These are phyloP conservation scores for Phoeniculus purpureus DNA, from an alignment of 2,797 vertebrate genomes.

Conservation along the genomic window DNA sequence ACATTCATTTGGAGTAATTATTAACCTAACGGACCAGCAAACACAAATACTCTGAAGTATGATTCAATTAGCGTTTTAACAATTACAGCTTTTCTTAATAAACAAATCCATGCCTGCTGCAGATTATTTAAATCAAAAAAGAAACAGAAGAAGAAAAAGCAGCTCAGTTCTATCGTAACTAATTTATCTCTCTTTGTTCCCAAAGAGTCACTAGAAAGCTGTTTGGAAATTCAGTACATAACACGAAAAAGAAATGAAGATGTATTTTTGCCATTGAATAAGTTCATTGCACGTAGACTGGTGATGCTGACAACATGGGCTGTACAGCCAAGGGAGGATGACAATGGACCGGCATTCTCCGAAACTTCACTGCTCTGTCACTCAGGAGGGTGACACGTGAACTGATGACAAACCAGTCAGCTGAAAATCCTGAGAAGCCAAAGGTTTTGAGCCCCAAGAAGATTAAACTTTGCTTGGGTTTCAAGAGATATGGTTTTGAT, in stretches of 20 bases:
- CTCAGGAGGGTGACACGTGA: not conserved
- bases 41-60: not conserved
- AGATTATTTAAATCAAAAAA: not conserved
- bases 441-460: not conserved
- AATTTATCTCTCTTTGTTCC: not conserved
- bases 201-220: not conserved
- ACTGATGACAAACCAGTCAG: not conserved
- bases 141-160: not conserved
- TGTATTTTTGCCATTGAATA: not conserved
- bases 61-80: conserved; percentile 15
- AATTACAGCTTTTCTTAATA: conserved; percentile 26
- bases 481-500: conserved; percentile 42
- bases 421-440: not conserved
- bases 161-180: not conserved
- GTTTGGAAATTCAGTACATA: not conserved
- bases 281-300: not conserved
- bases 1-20: not conserved
- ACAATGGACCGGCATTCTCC: not conserved
- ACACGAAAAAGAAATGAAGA: not conserved
- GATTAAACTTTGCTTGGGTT: conserved; percentile 5
- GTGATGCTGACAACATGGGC: not conserved
- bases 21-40: conserved; percentile 36
- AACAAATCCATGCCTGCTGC: not conserved
- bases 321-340: not conserved
- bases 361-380: not conserved